Evolutionary conservation across 2,888 invertebrate genomes (phyloP).

Genomic region (Reticulitermes lucifugus): DNA sequence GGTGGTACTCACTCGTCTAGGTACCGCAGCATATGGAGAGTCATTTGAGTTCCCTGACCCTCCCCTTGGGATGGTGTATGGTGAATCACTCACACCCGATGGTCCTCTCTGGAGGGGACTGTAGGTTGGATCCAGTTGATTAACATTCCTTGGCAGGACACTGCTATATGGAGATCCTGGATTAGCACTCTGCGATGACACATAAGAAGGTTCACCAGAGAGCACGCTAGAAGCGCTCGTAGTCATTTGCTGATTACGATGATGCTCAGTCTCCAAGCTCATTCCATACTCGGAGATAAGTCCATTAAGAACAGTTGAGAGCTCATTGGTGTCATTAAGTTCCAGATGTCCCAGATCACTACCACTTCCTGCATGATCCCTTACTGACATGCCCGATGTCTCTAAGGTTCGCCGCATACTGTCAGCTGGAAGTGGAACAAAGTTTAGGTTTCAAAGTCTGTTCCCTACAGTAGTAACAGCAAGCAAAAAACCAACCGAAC

Average conservation of each 20-base stretch:
- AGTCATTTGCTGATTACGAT: background rate
- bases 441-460: background rate
- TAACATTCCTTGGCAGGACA: slow-evolving; percentile 6
- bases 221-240: background rate
- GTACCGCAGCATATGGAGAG: background rate
- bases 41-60: background rate
- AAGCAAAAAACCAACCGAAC: no score
- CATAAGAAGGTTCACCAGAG: background rate
- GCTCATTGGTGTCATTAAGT: slow-evolving; percentile 57
- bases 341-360: slow-evolving; percentile 53
- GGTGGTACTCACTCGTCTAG: background rate
- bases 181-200: background rate
- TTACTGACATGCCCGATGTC: background rate
- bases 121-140: background rate
- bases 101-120: background rate
- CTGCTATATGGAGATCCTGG: background rate
- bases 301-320: slow-evolving; percentile 58
- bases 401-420: background rate
- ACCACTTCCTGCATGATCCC: slow-evolving; percentile 36
- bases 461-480: no score
- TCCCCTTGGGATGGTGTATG: background rate
- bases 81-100: background rate
- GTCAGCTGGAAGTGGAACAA: slow-evolving; percentile 9
- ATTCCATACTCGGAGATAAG: slow-evolving; percentile 58
- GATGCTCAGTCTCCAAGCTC: slow-evolving; percentile 46